Conservation (phyloP, 2,797 vertebrate genomes). For the Poecilia picta region DNA sequence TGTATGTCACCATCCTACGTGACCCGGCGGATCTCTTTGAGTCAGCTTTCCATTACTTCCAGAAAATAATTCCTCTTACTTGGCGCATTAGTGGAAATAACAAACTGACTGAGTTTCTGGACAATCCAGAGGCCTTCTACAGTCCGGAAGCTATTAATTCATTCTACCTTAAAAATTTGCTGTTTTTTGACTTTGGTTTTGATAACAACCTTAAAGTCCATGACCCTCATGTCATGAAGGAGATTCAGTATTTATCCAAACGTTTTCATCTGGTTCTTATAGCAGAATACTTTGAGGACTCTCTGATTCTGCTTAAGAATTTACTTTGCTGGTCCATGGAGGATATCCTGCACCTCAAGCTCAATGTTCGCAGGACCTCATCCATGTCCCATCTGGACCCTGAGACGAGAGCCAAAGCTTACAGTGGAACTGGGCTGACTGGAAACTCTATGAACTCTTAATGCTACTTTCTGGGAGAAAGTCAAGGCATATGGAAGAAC, state of each 20-base stretch:
- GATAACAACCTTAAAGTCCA: conserved; percentile 83
- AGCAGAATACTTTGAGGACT: conserved; percentile 92
- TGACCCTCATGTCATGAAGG: conserved; percentile 77
- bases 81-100: conserved; percentile 85
- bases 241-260: conserved; percentile 80
- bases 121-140: conserved; percentile 83
- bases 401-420: conserved; percentile 84
- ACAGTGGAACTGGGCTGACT: conserved; percentile 88
- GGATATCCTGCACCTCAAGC: conserved; percentile 91
- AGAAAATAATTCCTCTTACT: conserved; percentile 85
- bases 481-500: conserved; percentile 86
- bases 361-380: conserved; percentile 86
- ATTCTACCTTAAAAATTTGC: conserved; percentile 93
- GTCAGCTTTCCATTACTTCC: conserved; percentile 94
- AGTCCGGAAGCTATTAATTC: conserved; percentile 86
- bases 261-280: conserved; percentile 90
- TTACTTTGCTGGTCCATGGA: conserved; percentile 91
- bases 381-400: conserved; percentile 80
- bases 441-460: conserved; percentile 91
- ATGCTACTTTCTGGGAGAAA: conserved; percentile 88
- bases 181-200: conserved; percentile 92
- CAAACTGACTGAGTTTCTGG: conserved; percentile 87
- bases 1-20: conserved; percentile 90
- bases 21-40: conserved; percentile 91
- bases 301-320: conserved; percentile 92